These are phyloP conservation scores for Drosophila hawaiiensis DNA, from an alignment of 2,888 invertebrate species.

Conservation along the genomic window DNA sequence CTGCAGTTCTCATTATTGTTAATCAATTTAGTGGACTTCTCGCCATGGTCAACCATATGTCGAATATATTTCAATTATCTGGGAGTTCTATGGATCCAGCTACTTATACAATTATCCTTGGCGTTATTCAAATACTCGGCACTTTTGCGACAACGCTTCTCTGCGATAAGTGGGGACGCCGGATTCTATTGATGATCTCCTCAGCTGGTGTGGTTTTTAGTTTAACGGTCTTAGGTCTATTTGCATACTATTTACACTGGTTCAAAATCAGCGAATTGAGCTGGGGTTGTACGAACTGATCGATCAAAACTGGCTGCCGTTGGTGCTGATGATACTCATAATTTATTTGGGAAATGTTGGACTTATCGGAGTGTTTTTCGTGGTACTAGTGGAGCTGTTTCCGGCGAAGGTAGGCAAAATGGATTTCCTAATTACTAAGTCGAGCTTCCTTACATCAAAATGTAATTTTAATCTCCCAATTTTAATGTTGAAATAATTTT, in stretches of 20 bases:
- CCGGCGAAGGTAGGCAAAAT: too few relatives aligned
- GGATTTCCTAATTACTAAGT: neutral
- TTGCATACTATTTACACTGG: constrained; percentile 60
- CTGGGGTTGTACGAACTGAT: constrained; percentile 70
- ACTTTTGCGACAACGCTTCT: constrained; percentile 73
- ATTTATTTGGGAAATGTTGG: constrained; percentile 81
- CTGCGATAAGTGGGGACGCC: constrained; percentile 81
- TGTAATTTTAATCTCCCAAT: neutral
- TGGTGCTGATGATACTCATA: constrained; percentile 77
- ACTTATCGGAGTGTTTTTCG: constrained; percentile 79
- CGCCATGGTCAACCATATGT: constrained; percentile 82
- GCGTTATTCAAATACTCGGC: constrained; percentile 80
- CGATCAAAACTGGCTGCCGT: constrained; percentile 76
- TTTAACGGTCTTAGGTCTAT: constrained; percentile 71
- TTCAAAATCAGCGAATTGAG: constrained; percentile 61
- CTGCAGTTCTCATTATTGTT: constrained; percentile 66
- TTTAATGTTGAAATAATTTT: neutral
- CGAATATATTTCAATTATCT: constrained; percentile 78
- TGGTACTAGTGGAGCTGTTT: too few relatives aligned
- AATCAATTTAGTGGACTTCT: constrained; percentile 82
- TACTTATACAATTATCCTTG: constrained; percentile 80
- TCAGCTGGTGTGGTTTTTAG: constrained; percentile 74
- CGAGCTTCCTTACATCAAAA: neutral
- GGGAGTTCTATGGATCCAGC: constrained; percentile 79
- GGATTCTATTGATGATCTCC: constrained; percentile 78